Conservation (phyloP, 2,797 vertebrate species). For the Harpagifer antarcticus region DNA sequence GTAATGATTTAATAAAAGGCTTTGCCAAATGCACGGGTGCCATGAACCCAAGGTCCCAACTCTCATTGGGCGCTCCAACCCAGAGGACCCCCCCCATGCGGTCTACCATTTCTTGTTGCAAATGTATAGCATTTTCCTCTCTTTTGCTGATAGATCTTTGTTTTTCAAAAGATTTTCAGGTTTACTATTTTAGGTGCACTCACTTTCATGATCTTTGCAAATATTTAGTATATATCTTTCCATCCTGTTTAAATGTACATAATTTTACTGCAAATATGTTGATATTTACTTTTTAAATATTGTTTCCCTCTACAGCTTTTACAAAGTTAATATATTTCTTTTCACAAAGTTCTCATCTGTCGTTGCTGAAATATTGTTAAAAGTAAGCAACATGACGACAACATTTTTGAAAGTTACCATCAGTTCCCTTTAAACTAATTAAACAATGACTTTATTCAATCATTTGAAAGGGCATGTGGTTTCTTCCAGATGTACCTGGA, state of each 20-base stretch:
- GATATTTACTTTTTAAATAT: no score
- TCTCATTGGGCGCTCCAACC: neutral
- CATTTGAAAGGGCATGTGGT: neutral
- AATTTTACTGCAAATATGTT: no score
- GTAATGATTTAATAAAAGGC: no score
- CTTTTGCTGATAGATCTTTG: neutral
- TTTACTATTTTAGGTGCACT: neutral
- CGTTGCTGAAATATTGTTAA: neutral
- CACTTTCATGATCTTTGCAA: neutral
- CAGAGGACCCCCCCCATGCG: neutral
- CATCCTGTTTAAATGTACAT: neutral
- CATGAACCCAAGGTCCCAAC: no score
- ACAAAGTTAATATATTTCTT: neutral
- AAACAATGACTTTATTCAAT: neutral
- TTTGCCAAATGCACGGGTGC: no score
- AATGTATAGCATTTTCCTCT: neutral
- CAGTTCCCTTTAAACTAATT: neutral
- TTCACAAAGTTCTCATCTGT: neutral
- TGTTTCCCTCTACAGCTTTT: neutral
- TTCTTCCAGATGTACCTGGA: slow-evolving; percentile 31
- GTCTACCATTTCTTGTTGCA: neutral
- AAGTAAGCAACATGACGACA: no score
- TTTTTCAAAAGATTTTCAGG: neutral
- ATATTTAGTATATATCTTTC: neutral
- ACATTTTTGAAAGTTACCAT: no score